Percentiles rank a stretch among this genome's conserved stretches.
Conservation (phyloP, 2,113 vertebrate genomes). For the Sphyrna mokarran region DNA sequence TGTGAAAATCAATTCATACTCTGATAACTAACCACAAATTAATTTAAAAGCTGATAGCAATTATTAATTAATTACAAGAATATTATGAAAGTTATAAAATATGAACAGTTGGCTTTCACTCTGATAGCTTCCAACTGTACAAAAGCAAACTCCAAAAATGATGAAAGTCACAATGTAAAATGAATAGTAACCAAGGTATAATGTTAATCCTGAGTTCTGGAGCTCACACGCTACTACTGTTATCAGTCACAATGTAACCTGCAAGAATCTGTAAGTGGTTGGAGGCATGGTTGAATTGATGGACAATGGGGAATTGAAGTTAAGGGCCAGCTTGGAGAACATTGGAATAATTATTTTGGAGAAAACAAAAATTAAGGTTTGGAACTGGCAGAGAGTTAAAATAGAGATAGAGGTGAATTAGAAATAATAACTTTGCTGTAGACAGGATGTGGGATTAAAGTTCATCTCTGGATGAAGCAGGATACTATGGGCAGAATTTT, state of each 20-base stretch:
- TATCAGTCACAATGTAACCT: not conserved
- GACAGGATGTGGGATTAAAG: not conserved
- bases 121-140: not conserved
- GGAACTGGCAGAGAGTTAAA: not conserved
- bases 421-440: not conserved
- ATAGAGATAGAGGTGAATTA: not conserved
- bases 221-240: not conserved
- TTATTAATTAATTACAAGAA: not conserved
- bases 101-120: not conserved
- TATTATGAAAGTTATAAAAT: not conserved
- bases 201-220: not conserved
- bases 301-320: not conserved
- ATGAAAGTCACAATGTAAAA: not conserved
- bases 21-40: not conserved
- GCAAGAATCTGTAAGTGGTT: not conserved
- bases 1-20: not conserved
- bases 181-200: not conserved
- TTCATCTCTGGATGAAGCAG: not conserved
- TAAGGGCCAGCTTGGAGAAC: too few relatives aligned
- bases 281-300: not conserved
- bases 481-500: too few relatives aligned
- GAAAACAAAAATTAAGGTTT: not conserved
- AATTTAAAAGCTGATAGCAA: not conserved
- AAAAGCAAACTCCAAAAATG: not conserved
- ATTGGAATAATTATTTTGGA: too few relatives aligned